Percentiles rank a stretch among this genome's conserved stretches.
Conservation (phyloP, 2,113 vertebrate species). For the Hemiprocne comata region DNA sequence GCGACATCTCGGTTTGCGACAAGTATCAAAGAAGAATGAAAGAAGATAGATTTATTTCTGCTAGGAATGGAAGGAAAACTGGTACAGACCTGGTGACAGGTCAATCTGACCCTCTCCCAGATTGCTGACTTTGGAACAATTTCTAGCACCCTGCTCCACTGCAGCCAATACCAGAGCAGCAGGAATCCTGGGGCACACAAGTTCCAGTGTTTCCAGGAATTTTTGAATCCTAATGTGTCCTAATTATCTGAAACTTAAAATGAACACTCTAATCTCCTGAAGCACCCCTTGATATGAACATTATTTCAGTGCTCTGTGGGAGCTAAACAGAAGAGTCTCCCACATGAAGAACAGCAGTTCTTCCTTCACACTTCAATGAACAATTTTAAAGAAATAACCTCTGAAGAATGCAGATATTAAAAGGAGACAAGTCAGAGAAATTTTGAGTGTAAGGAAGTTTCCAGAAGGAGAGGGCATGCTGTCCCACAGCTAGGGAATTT, state of each 20-base stretch:
- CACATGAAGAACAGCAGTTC: background rate
- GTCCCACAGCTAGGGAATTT: background rate
- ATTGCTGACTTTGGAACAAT: background rate
- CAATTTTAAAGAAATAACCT: background rate
- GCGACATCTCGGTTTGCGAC: too few species aligned
- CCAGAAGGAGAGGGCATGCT: conserved; percentile 25
- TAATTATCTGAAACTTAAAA: background rate
- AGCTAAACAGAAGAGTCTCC: background rate
- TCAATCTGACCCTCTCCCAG: background rate
- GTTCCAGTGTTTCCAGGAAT: background rate
- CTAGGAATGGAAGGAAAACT: background rate
- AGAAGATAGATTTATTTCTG: background rate
- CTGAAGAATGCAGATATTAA: background rate
- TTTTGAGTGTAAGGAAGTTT: conserved; percentile 22
- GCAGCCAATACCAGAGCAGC: background rate
- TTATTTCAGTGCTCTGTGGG: background rate
- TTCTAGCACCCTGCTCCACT: background rate
- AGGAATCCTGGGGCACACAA: background rate
- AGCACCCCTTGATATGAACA: background rate
- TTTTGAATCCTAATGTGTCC: background rate
- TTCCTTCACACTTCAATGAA: conserved; percentile 34
- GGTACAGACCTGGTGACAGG: background rate
- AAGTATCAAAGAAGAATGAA: too few species aligned
- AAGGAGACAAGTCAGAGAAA: background rate
- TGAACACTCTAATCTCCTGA: background rate